Evolutionary conservation across 2,888 invertebrate species (phyloP).

Genomic region (Chelonus formosanus): DNA sequence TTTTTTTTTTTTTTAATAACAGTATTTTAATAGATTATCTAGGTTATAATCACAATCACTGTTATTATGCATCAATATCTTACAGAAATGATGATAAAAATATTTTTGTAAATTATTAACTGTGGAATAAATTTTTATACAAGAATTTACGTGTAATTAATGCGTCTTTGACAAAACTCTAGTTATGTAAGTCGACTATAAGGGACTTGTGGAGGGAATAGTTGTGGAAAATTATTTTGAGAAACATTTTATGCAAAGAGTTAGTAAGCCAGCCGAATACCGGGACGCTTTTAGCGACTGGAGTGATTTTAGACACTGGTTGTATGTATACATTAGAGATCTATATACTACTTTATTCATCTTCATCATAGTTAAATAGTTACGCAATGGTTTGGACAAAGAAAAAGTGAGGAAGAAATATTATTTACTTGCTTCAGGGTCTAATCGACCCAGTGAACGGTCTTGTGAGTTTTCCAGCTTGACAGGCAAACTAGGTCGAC

Average conservation of each 20-base stretch:
- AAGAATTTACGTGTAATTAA: neutral
- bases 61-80: no score
- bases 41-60: no score
- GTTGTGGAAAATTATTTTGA: constrained; percentile 46
- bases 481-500: constrained; percentile 24
- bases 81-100: neutral
- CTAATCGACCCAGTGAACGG: no score
- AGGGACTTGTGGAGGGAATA: constrained; percentile 29
- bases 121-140: neutral
- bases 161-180: constrained; percentile 20
- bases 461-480: neutral
- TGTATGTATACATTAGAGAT: neutral
- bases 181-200: constrained; percentile 47
- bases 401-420: no score
- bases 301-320: constrained; percentile 6
- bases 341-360: neutral
- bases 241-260: constrained; percentile 40
- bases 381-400: no score
- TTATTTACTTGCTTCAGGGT: no score
- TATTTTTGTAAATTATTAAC: neutral
- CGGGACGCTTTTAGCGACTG: constrained; percentile 37
- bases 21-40: constrained; percentile 1
- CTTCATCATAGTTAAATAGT: no score
- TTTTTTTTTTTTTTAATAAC: constrained; percentile 2
- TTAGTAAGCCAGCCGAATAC: constrained; percentile 35